Evolutionary conservation across 2,797 vertebrate species (phyloP).

Genomic region (Lycodopsis pacificus): DNA sequence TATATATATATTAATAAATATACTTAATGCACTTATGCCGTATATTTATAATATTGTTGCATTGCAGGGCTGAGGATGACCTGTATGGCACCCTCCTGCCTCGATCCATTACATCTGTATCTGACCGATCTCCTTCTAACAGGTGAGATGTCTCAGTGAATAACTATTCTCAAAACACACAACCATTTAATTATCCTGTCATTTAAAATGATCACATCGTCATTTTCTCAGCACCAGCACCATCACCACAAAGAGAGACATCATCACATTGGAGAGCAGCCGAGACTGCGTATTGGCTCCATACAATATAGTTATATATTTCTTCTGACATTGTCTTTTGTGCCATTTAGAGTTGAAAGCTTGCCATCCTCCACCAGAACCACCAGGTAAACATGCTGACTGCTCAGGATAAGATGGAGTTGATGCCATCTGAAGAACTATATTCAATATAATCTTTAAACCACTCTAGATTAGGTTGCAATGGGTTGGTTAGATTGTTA

Average conservation of each 20-base stretch:
- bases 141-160: constrained; percentile 61
- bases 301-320: neutral
- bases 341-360: constrained; percentile 51
- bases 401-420: neutral
- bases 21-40: neutral
- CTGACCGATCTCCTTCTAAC: constrained; percentile 28
- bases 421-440: neutral
- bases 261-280: constrained; percentile 39
- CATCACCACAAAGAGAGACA: constrained; percentile 50
- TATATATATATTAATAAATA: neutral
- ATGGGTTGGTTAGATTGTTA: neutral
- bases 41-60: neutral
- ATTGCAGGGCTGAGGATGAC: constrained; percentile 65
- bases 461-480: neutral
- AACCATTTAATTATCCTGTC: neutral
- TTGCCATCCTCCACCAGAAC: constrained; percentile 53
- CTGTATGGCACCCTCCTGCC: constrained; percentile 71
- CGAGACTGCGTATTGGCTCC: neutral
- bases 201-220: constrained; percentile 19
- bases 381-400: constrained; percentile 69
- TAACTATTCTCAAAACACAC: neutral
- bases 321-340: constrained; percentile 11
- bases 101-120: constrained; percentile 39
- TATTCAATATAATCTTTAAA: neutral
- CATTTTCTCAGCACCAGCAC: constrained; percentile 13